phyloP scores from a whole-genome alignment of 1,140 invertebrate species.

The Drosophila miranda region DNA sequence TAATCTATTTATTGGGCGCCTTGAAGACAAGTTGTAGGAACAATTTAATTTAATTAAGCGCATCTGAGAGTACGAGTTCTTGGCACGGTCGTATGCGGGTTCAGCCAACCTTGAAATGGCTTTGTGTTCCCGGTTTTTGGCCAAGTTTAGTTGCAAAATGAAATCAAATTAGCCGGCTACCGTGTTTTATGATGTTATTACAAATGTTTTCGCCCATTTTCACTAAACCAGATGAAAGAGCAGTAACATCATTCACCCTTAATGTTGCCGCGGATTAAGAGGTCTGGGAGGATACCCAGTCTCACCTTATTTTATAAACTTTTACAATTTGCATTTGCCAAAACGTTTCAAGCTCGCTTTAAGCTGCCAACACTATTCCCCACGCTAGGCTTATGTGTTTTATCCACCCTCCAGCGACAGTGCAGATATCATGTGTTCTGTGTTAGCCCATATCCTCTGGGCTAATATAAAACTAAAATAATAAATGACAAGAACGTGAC shows the following conservation, averaged over 20 bases:
- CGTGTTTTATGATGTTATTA: slow-evolving; percentile 40
- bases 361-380: slow-evolving; percentile 22
- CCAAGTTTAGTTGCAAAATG: slow-evolving; percentile 50
- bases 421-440: slow-evolving; percentile 26
- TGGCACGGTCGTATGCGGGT: not conserved
- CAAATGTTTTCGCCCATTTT: slow-evolving; percentile 41
- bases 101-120: slow-evolving; percentile 32
- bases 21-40: slow-evolving; percentile 28
- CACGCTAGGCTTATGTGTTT: slow-evolving; percentile 35
- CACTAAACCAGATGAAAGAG: slow-evolving; percentile 39
- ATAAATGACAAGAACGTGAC: slow-evolving; percentile 67
- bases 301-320: slow-evolving; percentile 3
- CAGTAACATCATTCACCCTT: slow-evolving; percentile 7
- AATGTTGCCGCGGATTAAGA: not conserved
- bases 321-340: not conserved
- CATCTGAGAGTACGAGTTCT: slow-evolving; percentile 6
- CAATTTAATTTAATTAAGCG: slow-evolving; percentile 51
- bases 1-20: slow-evolving; percentile 52
- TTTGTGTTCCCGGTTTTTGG: slow-evolving; percentile 24
- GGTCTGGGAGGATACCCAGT: not conserved
- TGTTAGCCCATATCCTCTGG: slow-evolving; percentile 33
- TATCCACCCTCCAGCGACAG: slow-evolving; percentile 1
- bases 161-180: slow-evolving; percentile 41
- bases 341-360: slow-evolving; percentile 15
- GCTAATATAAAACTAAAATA: slow-evolving; percentile 67